These are phyloP conservation scores for Enoplosus armatus DNA, from an alignment of 2,797 vertebrate genomes.

Conservation along the genomic window DNA sequence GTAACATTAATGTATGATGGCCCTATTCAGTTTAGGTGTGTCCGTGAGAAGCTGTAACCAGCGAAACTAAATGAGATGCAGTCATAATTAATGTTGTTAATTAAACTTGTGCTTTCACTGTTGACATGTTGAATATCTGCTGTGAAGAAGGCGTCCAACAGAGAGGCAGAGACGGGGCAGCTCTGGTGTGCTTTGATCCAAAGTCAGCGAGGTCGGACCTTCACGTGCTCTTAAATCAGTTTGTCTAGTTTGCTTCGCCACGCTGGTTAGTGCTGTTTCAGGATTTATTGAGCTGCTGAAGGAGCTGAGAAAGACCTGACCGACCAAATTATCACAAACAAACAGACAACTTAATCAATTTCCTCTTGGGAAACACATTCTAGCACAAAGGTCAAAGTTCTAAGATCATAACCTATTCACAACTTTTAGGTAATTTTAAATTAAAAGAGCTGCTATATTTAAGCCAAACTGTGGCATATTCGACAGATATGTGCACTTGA, in stretches of 20 bases:
- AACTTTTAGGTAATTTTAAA: not conserved
- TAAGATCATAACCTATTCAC: not conserved
- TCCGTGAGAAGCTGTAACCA: not conserved
- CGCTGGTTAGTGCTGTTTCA: conserved; percentile 61
- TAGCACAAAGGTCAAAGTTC: conserved; percentile 13
- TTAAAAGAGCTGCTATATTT: not conserved
- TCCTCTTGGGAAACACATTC: not conserved
- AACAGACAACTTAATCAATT: conserved; percentile 23
- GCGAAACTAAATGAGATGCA: not conserved
- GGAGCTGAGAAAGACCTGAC: conserved; percentile 38
- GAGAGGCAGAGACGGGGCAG: not conserved
- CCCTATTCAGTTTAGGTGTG: not conserved
- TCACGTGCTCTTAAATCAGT: not conserved
- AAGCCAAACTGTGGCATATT: not conserved
- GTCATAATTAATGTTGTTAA: no score
- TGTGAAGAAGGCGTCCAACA: not conserved
- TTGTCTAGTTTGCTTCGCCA: conserved; percentile 13
- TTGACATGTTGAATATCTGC: not conserved
- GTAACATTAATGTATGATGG: not conserved
- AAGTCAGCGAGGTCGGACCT: not conserved
- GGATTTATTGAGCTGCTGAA: conserved; percentile 64
- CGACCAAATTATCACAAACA: conserved; percentile 18
- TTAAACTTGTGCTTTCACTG: not conserved
- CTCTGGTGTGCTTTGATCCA: not conserved
- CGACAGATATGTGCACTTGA: not conserved